Percentiles rank a stretch among this genome's conserved stretches.
Evolutionary conservation across 2,888 invertebrate species (phyloP).

Genomic region (Homarus gammarus): DNA sequence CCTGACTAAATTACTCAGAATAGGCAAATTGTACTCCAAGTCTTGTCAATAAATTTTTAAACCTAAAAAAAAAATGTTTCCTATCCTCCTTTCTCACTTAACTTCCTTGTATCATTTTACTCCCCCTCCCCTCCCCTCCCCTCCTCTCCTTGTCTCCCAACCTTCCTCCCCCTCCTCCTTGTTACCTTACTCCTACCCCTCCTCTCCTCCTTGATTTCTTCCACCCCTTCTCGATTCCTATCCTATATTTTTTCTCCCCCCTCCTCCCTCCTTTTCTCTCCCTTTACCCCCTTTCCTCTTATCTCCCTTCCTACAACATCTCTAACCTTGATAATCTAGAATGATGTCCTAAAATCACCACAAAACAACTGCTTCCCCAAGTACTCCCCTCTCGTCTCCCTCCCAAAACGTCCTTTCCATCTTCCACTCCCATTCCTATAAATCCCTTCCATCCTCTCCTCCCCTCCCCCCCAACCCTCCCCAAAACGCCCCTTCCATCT

Average conservation of each 20-base stretch:
- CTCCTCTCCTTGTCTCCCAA: no score
- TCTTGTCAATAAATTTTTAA: no score
- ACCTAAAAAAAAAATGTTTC: no score
- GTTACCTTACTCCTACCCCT: no score
- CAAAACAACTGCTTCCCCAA: neutral
- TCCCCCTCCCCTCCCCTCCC: no score
- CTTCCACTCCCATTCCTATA: neutral
- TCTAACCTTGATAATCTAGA: neutral
- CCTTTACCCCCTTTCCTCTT: neutral
- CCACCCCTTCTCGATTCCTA: neutral
- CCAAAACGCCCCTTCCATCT: no score
- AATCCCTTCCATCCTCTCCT: neutral
- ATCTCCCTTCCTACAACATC: neutral
- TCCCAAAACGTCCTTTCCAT: neutral
- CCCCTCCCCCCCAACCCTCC: neutral
- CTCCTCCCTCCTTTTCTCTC: neutral
- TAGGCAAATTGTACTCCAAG: no score
- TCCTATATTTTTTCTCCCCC: neutral
- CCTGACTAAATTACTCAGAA: no score
- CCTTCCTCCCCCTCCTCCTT: no score
- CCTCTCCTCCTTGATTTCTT: neutral
- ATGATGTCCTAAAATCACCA: neutral
- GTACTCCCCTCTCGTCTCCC: neutral
- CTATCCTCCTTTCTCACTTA: neutral
- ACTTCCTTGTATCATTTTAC: neutral